Base-by-base conservation (phyloP, 2,113 vertebrate genomes). In the Upupa epops region DNA sequence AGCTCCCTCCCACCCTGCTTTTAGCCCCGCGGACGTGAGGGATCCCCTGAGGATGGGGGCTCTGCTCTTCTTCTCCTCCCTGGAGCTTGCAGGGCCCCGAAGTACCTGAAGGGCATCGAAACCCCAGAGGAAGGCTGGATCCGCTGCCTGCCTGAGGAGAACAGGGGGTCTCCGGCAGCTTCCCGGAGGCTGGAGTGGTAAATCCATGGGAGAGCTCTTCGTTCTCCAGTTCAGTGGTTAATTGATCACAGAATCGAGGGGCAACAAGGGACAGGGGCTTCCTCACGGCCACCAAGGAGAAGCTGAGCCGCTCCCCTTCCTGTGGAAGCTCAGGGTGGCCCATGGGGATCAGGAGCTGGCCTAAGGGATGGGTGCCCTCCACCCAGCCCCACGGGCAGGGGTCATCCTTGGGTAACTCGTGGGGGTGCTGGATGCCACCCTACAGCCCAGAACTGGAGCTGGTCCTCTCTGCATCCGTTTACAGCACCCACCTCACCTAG, bases 391-490 rank as follows among this genome's bases (percentile, higher is more conserved):
- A 13, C 0, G 2, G 51, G 31, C 69, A 49, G 11, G 31, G 13
- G 54, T 73, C 2, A 0, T 6, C 63, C 19, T 6, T 1, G 0
- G 24, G 7, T 3, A n/a, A 14, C 20, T 49, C 3, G 0, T 37
- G 8, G 6, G 32, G 48, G 48, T 1, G 4, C 54, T 46, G 17
- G 24, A 18, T 25, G 21, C 66, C 12, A 24, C 20, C 42, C 31
- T 12, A 4, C 65, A 61, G 16, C 20, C 46, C 58, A 49, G 34
- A 37, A 49, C 73, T 10, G 40, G 26, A 32, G 18, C 12, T 36
- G 0, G 36, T 51, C 73, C 68, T 42, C 49, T 3, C 1, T 25
- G 45, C 13, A 11, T 19, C 60, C 36, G 31, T 31, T 51, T 15
- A 6, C 7, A 6, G 20, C 2, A 6, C 0, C 2, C 8, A 25